These are phyloP conservation scores for Turritopsis dohrnii DNA, from an alignment of 30 jellyfish, hydroid and myxozoan species.

Conservation along the genomic window DNA sequence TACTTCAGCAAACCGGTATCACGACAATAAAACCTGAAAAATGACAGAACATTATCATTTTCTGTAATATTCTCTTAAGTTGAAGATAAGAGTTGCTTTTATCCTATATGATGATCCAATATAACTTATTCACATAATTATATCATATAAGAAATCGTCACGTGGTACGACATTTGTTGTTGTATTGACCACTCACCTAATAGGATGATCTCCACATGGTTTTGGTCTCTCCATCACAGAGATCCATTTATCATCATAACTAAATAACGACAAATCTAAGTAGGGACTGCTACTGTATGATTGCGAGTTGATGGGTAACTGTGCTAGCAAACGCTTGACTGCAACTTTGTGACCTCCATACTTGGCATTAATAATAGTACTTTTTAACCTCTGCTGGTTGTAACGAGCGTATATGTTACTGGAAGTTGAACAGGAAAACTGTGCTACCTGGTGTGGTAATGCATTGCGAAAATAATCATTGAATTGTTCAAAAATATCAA, in stretches of 20 bases:
- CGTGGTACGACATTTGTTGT: too few species aligned
- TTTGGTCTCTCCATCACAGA: constrained; percentile 99
- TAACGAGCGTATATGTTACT: constrained; percentile 93
- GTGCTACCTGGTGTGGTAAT: constrained; percentile 77
- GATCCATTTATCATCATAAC: constrained; percentile 99
- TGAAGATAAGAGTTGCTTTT: not conserved
- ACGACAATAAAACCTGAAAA: constrained; percentile 74
- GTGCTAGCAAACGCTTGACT: constrained; percentile 89
- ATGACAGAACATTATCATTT: too few species aligned
- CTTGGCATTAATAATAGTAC: constrained; percentile 92
- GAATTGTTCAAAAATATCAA: constrained; percentile 81
- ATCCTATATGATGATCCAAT: not conserved
- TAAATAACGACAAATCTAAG: constrained; percentile 88
- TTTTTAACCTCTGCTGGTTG: constrained; percentile 89
- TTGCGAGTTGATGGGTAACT: constrained; percentile 97
- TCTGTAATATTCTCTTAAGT: too few species aligned
- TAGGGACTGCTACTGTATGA: constrained; percentile 98
- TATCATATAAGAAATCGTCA: too few species aligned
- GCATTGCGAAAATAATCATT: constrained; percentile 96
- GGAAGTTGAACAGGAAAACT: constrained; percentile 96
- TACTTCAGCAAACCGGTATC: constrained; percentile 92
- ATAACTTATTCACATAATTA: too few species aligned
- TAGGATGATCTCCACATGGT: constrained; percentile 99
- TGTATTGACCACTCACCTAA: constrained; percentile 56
- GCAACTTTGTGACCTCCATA: constrained; percentile 99